These are phyloP conservation scores for Anastrepha obliqua DNA, from an alignment of 1,140 invertebrate species.

Conservation along the genomic window DNA sequence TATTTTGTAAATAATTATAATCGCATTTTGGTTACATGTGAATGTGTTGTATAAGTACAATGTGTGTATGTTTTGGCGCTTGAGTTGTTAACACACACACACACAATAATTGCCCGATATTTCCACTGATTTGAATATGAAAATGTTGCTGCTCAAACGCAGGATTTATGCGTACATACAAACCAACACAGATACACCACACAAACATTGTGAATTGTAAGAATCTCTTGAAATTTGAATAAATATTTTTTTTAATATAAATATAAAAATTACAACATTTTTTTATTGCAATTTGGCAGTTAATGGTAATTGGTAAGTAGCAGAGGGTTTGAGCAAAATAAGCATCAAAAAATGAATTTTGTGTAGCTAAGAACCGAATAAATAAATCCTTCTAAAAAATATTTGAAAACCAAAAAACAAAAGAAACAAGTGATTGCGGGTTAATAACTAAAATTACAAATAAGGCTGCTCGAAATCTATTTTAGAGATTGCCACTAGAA, in stretches of 20 bases:
- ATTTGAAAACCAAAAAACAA: no score
- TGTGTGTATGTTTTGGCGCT: background rate
- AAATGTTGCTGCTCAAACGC: background rate
- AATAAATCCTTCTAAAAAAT: no score
- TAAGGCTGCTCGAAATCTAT: no score
- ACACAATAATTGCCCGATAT: background rate
- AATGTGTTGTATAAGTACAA: background rate
- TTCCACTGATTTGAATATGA: background rate
- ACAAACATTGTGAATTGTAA: conserved; percentile 48
- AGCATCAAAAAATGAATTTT: no score
- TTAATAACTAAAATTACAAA: no score
- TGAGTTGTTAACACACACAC: background rate
- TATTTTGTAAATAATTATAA: conserved; percentile 50
- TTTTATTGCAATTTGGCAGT: no score
- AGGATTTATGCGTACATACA: background rate
- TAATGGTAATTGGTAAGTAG: no score
- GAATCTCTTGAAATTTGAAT: conserved; percentile 45
- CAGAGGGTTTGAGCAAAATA: no score
- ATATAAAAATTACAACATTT: background rate
- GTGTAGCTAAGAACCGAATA: no score
- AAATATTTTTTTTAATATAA: conserved; percentile 53
- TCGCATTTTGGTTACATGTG: conserved; percentile 23
- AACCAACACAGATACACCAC: background rate
- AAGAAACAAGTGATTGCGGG: no score
- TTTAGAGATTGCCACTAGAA: no score